Percentiles rank a stretch among this genome's conserved stretches.
Evolutionary conservation across 1,140 invertebrate species (phyloP).

Genomic region (Cepaea nemoralis): DNA sequence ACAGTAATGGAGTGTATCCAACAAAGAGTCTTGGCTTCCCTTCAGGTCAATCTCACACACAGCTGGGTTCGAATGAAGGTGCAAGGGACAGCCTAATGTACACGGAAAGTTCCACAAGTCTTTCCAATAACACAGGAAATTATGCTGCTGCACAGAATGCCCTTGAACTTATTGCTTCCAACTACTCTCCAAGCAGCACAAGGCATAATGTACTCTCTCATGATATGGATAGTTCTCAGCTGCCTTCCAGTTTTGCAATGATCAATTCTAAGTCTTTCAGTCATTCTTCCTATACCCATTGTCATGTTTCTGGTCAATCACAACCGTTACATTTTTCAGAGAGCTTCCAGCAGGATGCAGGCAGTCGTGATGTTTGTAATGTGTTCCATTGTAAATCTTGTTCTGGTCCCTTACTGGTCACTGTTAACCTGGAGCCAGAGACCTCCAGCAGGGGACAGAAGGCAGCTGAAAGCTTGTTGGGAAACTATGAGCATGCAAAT

Average conservation of each 20-base stretch:
- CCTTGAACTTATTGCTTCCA: constrained; percentile 31
- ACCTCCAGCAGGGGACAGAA: not conserved
- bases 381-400: constrained; percentile 32
- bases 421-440: constrained; percentile 30
- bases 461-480: not conserved
- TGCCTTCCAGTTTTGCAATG: not conserved
- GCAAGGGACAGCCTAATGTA: not conserved
- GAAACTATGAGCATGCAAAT: constrained; percentile 26
- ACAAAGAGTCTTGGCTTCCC: constrained; percentile 1
- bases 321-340: constrained; percentile 10
- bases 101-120: not conserved
- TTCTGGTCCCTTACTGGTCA: constrained; percentile 5
- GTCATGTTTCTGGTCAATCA: not conserved
- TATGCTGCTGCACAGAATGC: constrained; percentile 16
- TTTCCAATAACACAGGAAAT: not conserved
- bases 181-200: not conserved
- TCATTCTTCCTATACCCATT: not conserved
- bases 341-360: not conserved
- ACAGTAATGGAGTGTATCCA: not conserved
- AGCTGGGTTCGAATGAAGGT: not conserved
- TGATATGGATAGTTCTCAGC: not conserved
- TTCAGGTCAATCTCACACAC: not conserved
- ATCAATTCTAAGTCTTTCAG: not conserved
- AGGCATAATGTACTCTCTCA: not conserved
- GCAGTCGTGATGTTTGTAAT: not conserved